Evolutionary conservation across 2,888 invertebrate species (phyloP).

Genomic region (Agrilus mali): DNA sequence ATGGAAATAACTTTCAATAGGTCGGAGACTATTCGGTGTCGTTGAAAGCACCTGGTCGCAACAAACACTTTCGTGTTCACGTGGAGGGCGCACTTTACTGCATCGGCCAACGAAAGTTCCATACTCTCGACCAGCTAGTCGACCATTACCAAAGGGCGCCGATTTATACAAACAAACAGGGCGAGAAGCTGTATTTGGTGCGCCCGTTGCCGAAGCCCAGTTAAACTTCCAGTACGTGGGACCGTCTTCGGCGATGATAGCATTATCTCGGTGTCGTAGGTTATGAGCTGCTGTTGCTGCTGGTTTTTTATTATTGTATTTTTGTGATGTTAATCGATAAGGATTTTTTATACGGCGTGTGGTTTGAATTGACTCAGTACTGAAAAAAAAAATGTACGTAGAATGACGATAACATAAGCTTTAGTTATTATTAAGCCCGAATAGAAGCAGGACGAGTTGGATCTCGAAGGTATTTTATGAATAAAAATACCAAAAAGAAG

Average conservation of each 20-base stretch:
- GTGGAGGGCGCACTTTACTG: slow-evolving; percentile 86
- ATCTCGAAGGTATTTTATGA: too few species aligned
- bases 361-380: too few species aligned
- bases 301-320: too few species aligned
- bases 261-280: neutral
- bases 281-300: neutral
- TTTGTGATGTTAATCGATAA: too few species aligned
- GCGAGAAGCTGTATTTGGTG: slow-evolving; percentile 94
- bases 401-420: too few species aligned
- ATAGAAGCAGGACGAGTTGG: too few species aligned
- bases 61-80: slow-evolving; percentile 98
- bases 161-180: slow-evolving; percentile 95
- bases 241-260: too few species aligned
- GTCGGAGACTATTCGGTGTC: slow-evolving; percentile 98
- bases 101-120: slow-evolving; percentile 97
- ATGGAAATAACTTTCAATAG: slow-evolving; percentile 40
- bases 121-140: slow-evolving; percentile 89
- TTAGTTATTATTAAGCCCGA: too few species aligned
- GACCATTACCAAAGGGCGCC: slow-evolving; percentile 98
- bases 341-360: too few species aligned
- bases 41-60: slow-evolving; percentile 91
- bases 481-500: too few species aligned
- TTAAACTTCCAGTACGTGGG: slow-evolving; percentile 5
- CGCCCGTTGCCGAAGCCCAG: slow-evolving; percentile 71
- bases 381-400: too few species aligned